phyloP scores from a whole-genome alignment of 2,888 invertebrate species.

The Chesias legatella region DNA sequence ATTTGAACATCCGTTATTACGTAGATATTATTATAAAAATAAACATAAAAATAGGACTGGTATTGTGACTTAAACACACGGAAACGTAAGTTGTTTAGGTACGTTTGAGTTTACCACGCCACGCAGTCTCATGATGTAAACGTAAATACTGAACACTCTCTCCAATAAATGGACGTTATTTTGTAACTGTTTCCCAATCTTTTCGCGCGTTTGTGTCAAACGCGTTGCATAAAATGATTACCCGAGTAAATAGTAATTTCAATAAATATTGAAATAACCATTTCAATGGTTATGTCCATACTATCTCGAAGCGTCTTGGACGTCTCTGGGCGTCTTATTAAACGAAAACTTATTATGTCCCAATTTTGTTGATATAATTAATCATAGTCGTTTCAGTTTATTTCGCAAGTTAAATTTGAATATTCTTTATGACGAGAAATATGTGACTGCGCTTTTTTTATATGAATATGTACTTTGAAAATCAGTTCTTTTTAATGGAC shows the following conservation, averaged over 20 bases:
- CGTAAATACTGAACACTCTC: constrained; percentile 27
- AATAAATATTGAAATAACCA: constrained; percentile 10
- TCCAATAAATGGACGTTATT: constrained; percentile 32
- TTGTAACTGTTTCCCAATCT: constrained; percentile 27
- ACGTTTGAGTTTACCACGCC: constrained; percentile 15
- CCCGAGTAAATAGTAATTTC: too few species aligned
- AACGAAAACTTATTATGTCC: too few species aligned
- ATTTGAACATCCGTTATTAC: too few species aligned
- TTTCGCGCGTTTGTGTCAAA: constrained; percentile 34
- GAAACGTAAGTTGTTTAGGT: constrained; percentile 22
- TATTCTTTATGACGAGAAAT: too few species aligned
- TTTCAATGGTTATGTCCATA: background rate
- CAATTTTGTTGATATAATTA: too few species aligned
- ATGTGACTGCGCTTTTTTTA: too few species aligned
- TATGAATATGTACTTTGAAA: too few species aligned
- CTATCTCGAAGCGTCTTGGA: too few species aligned
- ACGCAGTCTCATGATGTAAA: constrained; percentile 14
- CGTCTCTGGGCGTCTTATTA: too few species aligned
- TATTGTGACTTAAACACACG: constrained; percentile 1
- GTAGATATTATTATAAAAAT: background rate
- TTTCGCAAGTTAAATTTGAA: too few species aligned
- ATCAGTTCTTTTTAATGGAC: too few species aligned
- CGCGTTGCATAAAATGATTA: constrained; percentile 27
- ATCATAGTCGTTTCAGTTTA: too few species aligned
- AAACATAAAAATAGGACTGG: background rate